Evolutionary conservation across 2,797 vertebrate species (phyloP), one percentile per base, ranked within the genome.

Genomic region (Schizothorax lantsangensis): DNA sequence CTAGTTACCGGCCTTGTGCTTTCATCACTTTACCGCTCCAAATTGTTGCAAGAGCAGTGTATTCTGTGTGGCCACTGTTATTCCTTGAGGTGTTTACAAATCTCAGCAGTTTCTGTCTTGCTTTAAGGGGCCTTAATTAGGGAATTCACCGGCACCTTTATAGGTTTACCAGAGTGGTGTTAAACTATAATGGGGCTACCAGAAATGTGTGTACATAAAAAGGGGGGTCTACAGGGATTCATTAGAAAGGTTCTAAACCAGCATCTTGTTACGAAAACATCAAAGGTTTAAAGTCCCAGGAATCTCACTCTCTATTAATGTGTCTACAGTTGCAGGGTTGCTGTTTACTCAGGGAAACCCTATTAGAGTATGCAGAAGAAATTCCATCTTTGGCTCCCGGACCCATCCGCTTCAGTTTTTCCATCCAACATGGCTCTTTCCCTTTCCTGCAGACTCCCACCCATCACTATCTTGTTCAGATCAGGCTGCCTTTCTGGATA

Each of bases 321-420:
- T 95, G 93, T 90, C 89, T 90, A 90, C 92, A 87, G 91, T 91
- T 92, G 93, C 93, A 90, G 92, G 62, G 94, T 93, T 95, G 94
- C 95, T 96, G 95, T 97, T 97, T 96, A 97, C 94, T 91, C 93
- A 96, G 95, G 96, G 95, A 97, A 97, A 96, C 96, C 96, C 95
- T 92, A 91, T 92, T 92, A 92, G 92, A 89, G 93, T 87, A 88
- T 91, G 93, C 94, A 94, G 93, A 96, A 95, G 92, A 94, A 95
- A 94, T 91, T 94, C 91, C 91, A 94, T 88, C 92, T 93, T 91
- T 86, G 82, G 90, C 87, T 87, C 88, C 45, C 83, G 19, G 49
- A 90, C 92, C 92, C 92, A 85, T 85, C 89, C 75, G 92, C 94
- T 96, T 96, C 92, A 96, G 92, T 94, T 96, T 96, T 97, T 97